Evolutionary conservation across 2,113 vertebrate species (phyloP).

Genomic region (Crocuta crocuta): DNA sequence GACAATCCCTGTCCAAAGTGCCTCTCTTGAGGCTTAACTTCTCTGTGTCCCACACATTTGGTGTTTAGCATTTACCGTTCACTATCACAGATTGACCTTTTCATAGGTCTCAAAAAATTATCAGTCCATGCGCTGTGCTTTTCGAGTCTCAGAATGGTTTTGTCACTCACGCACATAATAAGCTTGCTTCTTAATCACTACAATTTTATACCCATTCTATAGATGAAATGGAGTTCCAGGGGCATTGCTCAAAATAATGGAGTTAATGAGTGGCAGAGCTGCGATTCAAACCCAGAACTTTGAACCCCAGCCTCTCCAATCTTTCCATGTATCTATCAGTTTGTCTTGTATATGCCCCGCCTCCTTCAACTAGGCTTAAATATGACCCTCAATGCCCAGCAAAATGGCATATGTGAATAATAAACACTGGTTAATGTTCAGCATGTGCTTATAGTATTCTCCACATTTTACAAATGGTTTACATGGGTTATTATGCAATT

Average conservation of each 20-base stretch:
- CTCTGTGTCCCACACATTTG: constrained; percentile 5
- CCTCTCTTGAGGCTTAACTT: background rate
- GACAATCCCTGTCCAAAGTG: background rate
- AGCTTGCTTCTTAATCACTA: background rate
- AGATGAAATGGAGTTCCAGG: background rate
- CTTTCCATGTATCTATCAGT: background rate
- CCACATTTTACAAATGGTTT: background rate
- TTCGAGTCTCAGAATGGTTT: background rate
- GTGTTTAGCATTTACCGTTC: constrained; percentile 9
- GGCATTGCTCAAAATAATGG: background rate
- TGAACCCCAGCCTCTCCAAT: background rate
- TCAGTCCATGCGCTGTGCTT: background rate
- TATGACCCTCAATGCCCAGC: background rate
- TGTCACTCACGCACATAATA: background rate
- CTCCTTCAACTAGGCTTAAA: background rate
- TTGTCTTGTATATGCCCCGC: background rate
- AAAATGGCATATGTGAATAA: background rate
- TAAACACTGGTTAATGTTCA: background rate
- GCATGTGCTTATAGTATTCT: background rate
- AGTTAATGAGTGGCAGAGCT: background rate
- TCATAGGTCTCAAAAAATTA: background rate
- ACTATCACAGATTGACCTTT: constrained; percentile 28
- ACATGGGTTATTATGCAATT: background rate
- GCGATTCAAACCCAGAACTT: background rate
- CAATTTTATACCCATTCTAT: constrained; percentile 2